Evolutionary conservation across 1,140 invertebrate genomes (phyloP).

Genomic region (Musca domestica): DNA sequence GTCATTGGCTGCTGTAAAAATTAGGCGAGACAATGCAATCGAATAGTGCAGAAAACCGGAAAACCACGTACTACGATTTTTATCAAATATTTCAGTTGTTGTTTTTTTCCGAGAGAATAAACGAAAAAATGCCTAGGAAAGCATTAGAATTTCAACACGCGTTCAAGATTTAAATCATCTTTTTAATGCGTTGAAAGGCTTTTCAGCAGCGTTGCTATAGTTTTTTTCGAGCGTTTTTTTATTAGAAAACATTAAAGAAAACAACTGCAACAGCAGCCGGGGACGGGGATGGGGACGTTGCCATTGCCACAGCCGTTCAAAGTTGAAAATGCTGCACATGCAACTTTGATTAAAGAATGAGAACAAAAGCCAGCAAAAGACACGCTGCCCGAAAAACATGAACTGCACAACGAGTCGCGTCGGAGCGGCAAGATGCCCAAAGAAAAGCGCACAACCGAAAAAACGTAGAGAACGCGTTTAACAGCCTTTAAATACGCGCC

Average conservation of each 20-base stretch:
- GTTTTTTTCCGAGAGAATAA: background rate
- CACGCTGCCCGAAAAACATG: constrained; percentile 1
- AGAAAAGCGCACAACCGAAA: background rate
- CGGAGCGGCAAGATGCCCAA: background rate
- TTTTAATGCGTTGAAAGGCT: constrained; percentile 16
- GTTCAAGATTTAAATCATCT: constrained; percentile 16
- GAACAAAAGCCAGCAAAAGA: background rate
- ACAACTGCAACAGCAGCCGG: background rate
- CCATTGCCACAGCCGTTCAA: background rate
- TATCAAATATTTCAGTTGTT: background rate
- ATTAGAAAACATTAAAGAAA: constrained; percentile 18
- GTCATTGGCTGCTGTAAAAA: too few species aligned
- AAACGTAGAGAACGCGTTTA: constrained; percentile 20
- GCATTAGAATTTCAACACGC: constrained; percentile 21
- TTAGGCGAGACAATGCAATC: too few species aligned
- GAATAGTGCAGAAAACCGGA: background rate
- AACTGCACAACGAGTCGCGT: background rate
- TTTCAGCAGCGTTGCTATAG: background rate
- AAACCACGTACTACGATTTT: constrained; percentile 12
- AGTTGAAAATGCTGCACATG: constrained; percentile 9
- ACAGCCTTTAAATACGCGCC: constrained; percentile 21
- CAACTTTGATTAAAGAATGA: constrained; percentile 7
- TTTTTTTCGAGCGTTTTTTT: background rate
- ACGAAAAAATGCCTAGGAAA: constrained; percentile 1
- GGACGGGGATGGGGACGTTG: too few species aligned